phyloP scores from a whole-genome alignment of 2,888 invertebrate species.

The Thysanoteuthis rhombus region DNA sequence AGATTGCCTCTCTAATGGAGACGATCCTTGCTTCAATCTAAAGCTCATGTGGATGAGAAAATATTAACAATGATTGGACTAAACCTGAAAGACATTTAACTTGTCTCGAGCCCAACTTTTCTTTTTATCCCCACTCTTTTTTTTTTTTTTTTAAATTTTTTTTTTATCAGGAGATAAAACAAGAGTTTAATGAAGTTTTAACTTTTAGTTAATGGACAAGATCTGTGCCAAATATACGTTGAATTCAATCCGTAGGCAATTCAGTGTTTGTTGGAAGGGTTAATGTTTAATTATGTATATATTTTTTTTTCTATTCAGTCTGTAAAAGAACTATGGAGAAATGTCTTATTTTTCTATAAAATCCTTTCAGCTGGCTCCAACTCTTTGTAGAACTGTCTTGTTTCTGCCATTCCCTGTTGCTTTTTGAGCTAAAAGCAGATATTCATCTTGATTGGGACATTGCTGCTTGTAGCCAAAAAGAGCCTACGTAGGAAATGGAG shows the following conservation, averaged over 20 bases:
- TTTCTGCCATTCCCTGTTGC: too few relatives aligned
- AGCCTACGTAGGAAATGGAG: neutral
- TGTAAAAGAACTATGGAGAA: neutral
- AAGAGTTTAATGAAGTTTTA: neutral
- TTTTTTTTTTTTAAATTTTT: too few relatives aligned
- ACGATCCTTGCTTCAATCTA: neutral
- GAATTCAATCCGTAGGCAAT: slow-evolving; percentile 12
- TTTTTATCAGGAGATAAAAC: neutral
- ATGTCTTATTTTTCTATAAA: neutral
- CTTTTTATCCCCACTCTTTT: neutral
- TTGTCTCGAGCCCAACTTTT: neutral
- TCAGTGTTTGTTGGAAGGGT: neutral
- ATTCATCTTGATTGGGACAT: neutral
- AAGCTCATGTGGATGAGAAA: neutral
- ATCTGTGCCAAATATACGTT: slow-evolving; percentile 12
- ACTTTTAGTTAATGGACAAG: neutral
- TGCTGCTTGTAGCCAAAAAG: neutral
- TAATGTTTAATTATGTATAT: neutral
- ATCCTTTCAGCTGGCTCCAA: neutral
- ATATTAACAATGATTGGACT: neutral
- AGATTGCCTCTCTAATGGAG: neutral
- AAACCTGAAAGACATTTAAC: neutral
- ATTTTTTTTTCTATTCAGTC: neutral
- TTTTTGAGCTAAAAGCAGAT: neutral
- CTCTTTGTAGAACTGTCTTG: neutral